Conservation (phyloP, 2,888 invertebrate genomes). For the Acholoe squamosa region DNA sequence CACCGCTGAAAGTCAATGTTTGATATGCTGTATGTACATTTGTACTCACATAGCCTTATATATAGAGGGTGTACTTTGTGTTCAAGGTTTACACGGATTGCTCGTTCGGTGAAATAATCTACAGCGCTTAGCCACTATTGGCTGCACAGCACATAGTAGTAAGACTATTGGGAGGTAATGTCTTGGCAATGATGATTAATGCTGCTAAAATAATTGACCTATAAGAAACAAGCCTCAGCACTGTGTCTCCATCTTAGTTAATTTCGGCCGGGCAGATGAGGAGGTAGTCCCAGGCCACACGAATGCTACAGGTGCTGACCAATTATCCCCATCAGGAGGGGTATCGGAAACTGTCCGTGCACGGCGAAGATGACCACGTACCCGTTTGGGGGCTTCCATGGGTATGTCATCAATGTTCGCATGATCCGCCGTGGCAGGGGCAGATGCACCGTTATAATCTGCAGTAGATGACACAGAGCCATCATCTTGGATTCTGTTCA, state of each 20-base stretch:
- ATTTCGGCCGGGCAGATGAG: conserved; percentile 8
- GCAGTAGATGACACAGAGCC: not conserved
- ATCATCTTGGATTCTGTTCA: not conserved
- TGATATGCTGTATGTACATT: not conserved
- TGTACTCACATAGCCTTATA: not conserved
- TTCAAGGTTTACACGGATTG: no score
- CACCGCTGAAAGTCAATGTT: not conserved
- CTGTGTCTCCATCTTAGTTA: conserved; percentile 52
- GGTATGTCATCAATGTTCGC: not conserved
- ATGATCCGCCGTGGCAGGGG: not conserved
- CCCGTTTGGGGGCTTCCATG: not conserved
- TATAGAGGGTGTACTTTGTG: no score
- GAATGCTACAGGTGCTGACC: conserved; percentile 32
- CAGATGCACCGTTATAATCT: not conserved
- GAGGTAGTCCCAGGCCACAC: conserved; percentile 34
- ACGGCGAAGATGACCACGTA: not conserved
- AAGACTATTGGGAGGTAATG: not conserved
- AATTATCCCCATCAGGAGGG: conserved; percentile 34
- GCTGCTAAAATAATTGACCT: not conserved
- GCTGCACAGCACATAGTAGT: not conserved
- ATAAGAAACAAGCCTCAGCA: conserved; percentile 29
- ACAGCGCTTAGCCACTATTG: not conserved
- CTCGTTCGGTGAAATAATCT: no score
- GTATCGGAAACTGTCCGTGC: conserved; percentile 30
- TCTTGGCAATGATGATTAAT: not conserved